Conservation (phyloP, 2,113 vertebrate species). For the Numida meleagris region DNA sequence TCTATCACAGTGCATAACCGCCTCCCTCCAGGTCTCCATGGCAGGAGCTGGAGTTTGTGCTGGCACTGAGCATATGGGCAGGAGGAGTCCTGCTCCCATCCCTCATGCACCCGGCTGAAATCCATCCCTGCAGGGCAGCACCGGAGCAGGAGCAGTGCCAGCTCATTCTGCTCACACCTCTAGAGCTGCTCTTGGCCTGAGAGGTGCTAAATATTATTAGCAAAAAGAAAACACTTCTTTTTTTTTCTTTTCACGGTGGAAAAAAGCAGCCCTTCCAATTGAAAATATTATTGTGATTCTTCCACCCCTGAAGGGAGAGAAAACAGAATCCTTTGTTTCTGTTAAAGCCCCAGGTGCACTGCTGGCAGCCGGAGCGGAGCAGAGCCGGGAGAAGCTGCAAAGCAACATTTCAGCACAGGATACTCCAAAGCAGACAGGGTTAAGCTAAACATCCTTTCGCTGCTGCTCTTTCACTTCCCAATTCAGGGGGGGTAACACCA, state of each 20-base stretch:
- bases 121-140: neutral
- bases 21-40: neutral
- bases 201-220: neutral
- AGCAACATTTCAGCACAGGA: slow-evolving; percentile 35
- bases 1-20: neutral
- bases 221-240: neutral
- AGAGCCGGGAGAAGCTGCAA: neutral
- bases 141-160: neutral
- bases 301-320: neutral
- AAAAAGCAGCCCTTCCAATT: neutral
- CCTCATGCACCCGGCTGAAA: accelerated
- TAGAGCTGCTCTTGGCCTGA: neutral
- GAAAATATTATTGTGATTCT: neutral
- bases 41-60: neutral
- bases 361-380: neutral
- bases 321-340: neutral
- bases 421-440: slow-evolving; percentile 34
- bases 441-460: slow-evolving; percentile 50
- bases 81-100: neutral
- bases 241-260: neutral
- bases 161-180: neutral
- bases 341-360: neutral
- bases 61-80: accelerated
- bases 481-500: neutral
- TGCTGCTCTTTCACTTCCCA: slow-evolving; percentile 40